Percentiles rank a stretch among this genome's conserved stretches.
Conservation (phyloP, 2,797 vertebrate genomes). For the Oreochromis mossambicus region DNA sequence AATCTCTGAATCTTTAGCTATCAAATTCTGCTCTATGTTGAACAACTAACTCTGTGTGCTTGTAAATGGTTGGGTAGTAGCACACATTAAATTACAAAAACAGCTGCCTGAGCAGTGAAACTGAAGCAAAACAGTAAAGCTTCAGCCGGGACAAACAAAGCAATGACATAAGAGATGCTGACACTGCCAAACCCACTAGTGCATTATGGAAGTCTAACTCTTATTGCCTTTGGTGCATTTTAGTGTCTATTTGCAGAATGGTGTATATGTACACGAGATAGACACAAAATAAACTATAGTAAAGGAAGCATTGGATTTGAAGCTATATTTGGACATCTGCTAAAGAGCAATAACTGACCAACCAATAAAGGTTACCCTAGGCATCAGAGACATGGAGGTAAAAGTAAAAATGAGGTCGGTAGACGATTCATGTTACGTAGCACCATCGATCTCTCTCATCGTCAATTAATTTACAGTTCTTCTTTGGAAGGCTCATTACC, state of each 20-base stretch:
- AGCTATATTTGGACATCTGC: background rate
- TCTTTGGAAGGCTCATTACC: accelerated
- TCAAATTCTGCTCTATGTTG: background rate
- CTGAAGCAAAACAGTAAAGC: accelerated
- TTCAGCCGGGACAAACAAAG: background rate
- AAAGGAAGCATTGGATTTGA: background rate
- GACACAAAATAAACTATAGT: background rate
- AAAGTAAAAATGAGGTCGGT: background rate
- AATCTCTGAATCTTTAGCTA: background rate
- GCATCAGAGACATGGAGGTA: no score
- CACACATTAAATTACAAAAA: background rate
- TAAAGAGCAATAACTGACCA: background rate
- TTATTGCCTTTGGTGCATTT: background rate
- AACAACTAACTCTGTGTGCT: background rate
- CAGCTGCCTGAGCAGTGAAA: background rate
- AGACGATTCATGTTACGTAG: no score
- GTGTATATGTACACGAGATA: background rate
- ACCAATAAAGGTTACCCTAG: background rate
- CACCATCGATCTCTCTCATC: no score
- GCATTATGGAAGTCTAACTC: background rate
- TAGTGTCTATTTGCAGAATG: background rate
- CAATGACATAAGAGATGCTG: background rate
- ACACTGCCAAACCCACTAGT: background rate
- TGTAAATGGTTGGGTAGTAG: background rate
- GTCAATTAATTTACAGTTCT: no score